Conservation (phyloP, 2,797 vertebrate genomes). For the Pampus argenteus region DNA sequence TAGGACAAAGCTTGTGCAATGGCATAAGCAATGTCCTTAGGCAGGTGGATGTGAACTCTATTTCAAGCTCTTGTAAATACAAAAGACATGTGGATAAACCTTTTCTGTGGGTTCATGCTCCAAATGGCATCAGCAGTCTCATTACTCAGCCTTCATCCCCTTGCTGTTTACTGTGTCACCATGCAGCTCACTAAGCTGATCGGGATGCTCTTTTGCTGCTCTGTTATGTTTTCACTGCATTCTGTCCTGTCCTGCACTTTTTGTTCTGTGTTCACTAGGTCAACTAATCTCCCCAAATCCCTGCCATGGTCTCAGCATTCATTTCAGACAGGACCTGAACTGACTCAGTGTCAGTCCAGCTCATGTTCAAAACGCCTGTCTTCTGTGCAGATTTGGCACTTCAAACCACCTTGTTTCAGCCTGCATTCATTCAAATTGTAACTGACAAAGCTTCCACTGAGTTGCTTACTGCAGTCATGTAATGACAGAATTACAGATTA, state of each 20-base stretch:
- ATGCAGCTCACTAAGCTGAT: slow-evolving; percentile 2
- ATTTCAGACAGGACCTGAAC: neutral
- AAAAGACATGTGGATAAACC: too few relatives aligned
- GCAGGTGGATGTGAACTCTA: neutral
- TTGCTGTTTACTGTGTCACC: neutral
- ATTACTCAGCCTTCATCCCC: slow-evolving; percentile 8
- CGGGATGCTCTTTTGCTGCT: slow-evolving; percentile 12
- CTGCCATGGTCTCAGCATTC: slow-evolving; percentile 21
- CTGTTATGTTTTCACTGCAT: slow-evolving; percentile 31
- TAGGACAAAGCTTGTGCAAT: too few relatives aligned
- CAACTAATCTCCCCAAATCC: slow-evolving; percentile 56
- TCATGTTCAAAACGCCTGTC: neutral
- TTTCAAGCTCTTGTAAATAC: neutral
- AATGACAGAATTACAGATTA: neutral
- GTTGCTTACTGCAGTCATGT: neutral
- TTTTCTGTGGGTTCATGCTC: too few relatives aligned
- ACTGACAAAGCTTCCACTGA: neutral
- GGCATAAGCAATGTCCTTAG: neutral
- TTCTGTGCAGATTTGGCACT: too few relatives aligned
- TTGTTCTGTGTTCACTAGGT: slow-evolving; percentile 36
- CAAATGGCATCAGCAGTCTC: neutral
- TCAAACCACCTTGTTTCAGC: neutral
- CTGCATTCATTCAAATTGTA: neutral
- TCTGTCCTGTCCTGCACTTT: slow-evolving; percentile 43
- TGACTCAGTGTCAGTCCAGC: neutral